phyloP scores from a whole-genome alignment of 2,888 invertebrate genomes.

The Scaptomyza polygonia region DNA sequence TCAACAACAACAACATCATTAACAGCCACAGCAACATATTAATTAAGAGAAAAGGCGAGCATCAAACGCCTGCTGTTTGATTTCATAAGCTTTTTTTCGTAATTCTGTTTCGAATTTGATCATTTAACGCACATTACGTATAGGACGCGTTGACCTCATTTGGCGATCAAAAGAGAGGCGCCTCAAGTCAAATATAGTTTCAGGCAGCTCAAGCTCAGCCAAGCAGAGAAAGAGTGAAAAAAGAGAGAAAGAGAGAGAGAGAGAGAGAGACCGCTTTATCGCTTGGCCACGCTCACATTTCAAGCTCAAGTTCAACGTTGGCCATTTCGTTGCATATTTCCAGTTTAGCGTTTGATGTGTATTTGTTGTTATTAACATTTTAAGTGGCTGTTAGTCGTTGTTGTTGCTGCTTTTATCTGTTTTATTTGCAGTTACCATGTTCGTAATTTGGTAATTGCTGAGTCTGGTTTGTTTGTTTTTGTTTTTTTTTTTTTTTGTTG shows the following conservation, averaged over 20 bases:
- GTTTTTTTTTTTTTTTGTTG: neutral
- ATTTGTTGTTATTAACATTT: constrained; percentile 75
- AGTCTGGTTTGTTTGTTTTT: constrained; percentile 22
- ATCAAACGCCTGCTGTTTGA: constrained; percentile 25
- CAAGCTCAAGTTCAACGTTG: constrained; percentile 76
- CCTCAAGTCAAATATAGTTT: constrained; percentile 16
- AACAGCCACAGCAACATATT: neutral
- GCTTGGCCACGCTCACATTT: constrained; percentile 54
- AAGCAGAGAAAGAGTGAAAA: constrained; percentile 32
- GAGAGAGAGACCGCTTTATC: constrained; percentile 15
- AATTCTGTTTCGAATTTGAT: constrained; percentile 30
- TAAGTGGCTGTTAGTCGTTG: constrained; percentile 50
- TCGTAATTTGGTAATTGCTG: constrained; percentile 63
- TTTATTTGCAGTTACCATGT: constrained; percentile 49
- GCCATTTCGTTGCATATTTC: constrained; percentile 58
- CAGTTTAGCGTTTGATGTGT: constrained; percentile 64
- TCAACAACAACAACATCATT: constrained; percentile 12
- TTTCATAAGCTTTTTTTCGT: constrained; percentile 51
- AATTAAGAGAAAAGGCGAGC: constrained; percentile 17
- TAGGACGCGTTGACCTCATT: constrained; percentile 72
- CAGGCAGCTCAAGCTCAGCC: constrained; percentile 32
- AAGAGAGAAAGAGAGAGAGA: constrained; percentile 31
- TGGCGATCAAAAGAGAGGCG: constrained; percentile 49
- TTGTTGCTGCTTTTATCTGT: constrained; percentile 14
- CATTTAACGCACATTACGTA: constrained; percentile 71